Percentiles rank a stretch among this genome's conserved stretches.
These are phyloP conservation scores for Siderastrea siderea DNA, from an alignment of 92 coral and sea anemone genomes.

Conservation along the genomic window DNA sequence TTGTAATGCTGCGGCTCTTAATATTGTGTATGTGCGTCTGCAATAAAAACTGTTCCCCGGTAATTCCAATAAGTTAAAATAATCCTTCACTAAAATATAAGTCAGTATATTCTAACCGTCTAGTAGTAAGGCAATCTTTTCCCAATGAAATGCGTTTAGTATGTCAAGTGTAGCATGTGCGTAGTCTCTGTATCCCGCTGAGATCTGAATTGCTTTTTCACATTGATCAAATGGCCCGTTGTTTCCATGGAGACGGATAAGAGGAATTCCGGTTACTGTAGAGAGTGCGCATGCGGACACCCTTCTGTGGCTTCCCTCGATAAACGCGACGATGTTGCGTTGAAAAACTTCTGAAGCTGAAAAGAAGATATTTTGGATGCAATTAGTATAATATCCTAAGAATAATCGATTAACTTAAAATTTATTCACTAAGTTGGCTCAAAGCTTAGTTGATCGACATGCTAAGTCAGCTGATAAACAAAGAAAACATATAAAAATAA, in stretches of 20 bases:
- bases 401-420: too few relatives aligned
- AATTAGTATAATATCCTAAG: too few relatives aligned
- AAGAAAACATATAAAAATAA: neutral
- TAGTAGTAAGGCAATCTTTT: neutral
- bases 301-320: slow-evolving; percentile 42
- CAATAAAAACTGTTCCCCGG: too few relatives aligned
- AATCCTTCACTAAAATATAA: too few relatives aligned
- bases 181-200: slow-evolving; percentile 38
- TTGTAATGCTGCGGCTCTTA: too few relatives aligned
- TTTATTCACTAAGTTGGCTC: too few relatives aligned
- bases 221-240: slow-evolving; percentile 17
- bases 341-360: slow-evolving; percentile 39
- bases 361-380: neutral
- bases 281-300: slow-evolving; percentile 52
- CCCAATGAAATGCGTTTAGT: slow-evolving; percentile 8
- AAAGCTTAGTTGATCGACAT: neutral
- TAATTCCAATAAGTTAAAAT: too few relatives aligned
- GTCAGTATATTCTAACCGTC: neutral
- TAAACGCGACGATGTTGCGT: slow-evolving; percentile 43
- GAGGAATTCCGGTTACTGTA: slow-evolving; percentile 53
- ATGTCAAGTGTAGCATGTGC: slow-evolving; percentile 55
- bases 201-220: slow-evolving; percentile 46
- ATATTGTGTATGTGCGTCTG: too few relatives aligned
- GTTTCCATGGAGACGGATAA: slow-evolving; percentile 41
- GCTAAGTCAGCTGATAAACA: neutral